Conservation (phyloP, 2,888 invertebrate genomes). For the Mesoligia furuncula region DNA sequence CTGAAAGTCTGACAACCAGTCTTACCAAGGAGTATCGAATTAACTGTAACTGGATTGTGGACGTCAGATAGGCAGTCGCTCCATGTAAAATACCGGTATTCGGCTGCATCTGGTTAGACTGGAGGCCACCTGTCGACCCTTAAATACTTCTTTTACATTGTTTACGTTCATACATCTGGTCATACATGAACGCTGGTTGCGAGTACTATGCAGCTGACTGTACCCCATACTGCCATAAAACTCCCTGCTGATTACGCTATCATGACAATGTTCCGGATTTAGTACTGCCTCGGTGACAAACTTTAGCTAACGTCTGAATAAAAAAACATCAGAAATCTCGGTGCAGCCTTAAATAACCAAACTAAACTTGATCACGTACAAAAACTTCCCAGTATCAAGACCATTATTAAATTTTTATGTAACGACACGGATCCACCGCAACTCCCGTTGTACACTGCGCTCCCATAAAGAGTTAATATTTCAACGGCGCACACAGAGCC, state of each 20-base stretch:
- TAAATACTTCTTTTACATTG: neutral
- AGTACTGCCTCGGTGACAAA: slow-evolving; percentile 44
- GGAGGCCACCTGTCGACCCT: neutral
- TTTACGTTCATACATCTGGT: neutral
- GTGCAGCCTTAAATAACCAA: slow-evolving; percentile 69
- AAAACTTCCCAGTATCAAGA: slow-evolving; percentile 77
- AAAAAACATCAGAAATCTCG: slow-evolving; percentile 66
- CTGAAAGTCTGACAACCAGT: too few relatives aligned
- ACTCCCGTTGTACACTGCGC: slow-evolving; percentile 83
- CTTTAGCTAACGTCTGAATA: slow-evolving; percentile 52
- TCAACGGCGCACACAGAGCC: slow-evolving; percentile 85
- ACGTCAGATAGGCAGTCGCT: too few relatives aligned
- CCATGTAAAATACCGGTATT: too few relatives aligned
- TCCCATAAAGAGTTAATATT: slow-evolving; percentile 90
- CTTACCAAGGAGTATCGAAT: too few relatives aligned
- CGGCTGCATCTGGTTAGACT: too few relatives aligned
- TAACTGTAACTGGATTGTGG: too few relatives aligned
- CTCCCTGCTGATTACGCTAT: slow-evolving; percentile 16
- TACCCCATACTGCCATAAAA: slow-evolving; percentile 17
- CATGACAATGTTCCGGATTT: slow-evolving; percentile 29
- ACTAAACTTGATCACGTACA: slow-evolving; percentile 78
- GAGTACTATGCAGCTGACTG: neutral
- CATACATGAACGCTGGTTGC: neutral
- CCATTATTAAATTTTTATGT: slow-evolving; percentile 84
- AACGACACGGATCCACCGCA: slow-evolving; percentile 80